Evolutionary conservation across 2,113 vertebrate genomes (phyloP).

Genomic region (Spea multiplicata): DNA sequence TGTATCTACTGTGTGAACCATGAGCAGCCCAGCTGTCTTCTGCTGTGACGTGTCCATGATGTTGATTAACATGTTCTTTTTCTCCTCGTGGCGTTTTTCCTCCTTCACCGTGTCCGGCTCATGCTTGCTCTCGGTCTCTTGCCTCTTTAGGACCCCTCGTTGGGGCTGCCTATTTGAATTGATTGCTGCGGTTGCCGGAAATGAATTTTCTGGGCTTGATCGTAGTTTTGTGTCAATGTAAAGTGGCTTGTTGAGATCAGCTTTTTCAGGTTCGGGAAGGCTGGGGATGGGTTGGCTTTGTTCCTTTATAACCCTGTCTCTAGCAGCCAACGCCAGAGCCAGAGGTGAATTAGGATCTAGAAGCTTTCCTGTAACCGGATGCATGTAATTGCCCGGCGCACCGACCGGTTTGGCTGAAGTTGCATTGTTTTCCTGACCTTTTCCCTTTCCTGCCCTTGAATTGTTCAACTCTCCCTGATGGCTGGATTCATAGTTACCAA

Average conservation of each 20-base stretch:
- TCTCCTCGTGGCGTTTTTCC: slow-evolving; percentile 73
- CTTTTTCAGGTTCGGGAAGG: slow-evolving; percentile 80
- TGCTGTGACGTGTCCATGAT: slow-evolving; percentile 79
- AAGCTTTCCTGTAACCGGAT: slow-evolving; percentile 85
- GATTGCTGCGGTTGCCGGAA: slow-evolving; percentile 66
- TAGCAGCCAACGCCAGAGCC: slow-evolving; percentile 86
- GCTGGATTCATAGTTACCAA: slow-evolving; percentile 71
- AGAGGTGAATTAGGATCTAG: slow-evolving; percentile 88
- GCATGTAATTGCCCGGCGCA: slow-evolving; percentile 74
- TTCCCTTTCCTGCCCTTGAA: slow-evolving; percentile 74
- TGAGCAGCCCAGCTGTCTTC: slow-evolving; percentile 84
- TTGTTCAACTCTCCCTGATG: slow-evolving; percentile 70
- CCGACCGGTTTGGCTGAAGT: slow-evolving; percentile 67
- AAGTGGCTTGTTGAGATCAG: slow-evolving; percentile 92
- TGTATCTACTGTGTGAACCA: slow-evolving; percentile 84
- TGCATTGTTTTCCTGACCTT: slow-evolving; percentile 72
- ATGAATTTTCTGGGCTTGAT: slow-evolving; percentile 77
- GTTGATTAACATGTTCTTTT: slow-evolving; percentile 78
- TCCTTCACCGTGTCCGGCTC: slow-evolving; percentile 72
- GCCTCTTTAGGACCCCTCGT: slow-evolving; percentile 74
- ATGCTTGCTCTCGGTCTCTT: slow-evolving; percentile 85
- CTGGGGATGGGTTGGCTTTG: slow-evolving; percentile 77
- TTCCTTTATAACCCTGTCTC: slow-evolving; percentile 90
- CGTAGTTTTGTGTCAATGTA: slow-evolving; percentile 95
- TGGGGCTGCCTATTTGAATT: slow-evolving; percentile 66